Base-by-base conservation (phyloP, 2,888 invertebrate genomes). In the Scelioninae gen. 2 region DNA sequence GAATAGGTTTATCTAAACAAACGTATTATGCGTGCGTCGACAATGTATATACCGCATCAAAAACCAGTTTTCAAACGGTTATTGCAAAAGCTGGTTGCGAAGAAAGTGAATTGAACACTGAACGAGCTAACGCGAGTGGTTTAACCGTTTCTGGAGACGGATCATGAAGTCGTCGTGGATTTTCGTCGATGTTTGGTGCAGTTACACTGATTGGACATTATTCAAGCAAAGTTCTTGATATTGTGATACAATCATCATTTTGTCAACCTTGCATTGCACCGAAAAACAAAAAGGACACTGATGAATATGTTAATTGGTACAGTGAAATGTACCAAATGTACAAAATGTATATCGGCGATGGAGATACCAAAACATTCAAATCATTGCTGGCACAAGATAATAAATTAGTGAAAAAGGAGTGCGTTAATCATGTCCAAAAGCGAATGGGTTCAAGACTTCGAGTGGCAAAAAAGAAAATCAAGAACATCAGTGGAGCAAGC, bases 1-100 rank as follows among this genome's bases (percentile, higher is more conserved):
- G 33, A 33, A 41, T 10, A 41, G 41, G 41, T 41, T 41, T 41
- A 41, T 18, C 41, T 1, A 41, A 41, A 41, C 5, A 7, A 41
- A 18, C 41, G 7, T 41, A 41, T 41, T 41, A 41, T 9, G 16
- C 18, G 6, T 41, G 41, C 41, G 41, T 41, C 4, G 41, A 18
- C 16, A 41, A 41, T 41, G 10, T 41, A 9, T 9, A 41, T 41
- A 41, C 10, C 5, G 10, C 18, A 9, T 7, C 41, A 9, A 41
- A 41, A 9, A 3, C 37, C 15, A 37, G 13, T 37, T 15, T n/a
- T n/a, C n/a, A n/a, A n/a, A n/a, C n/a, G n/a, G n/a, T n/a, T n/a
- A n/a, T n/a, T n/a, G n/a, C n/a, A n/a, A n/a, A n/a, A n/a, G n/a
- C n/a, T n/a, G n/a, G n/a, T n/a, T n/a, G n/a, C n/a, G n/a, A n/a